Evolutionary conservation across 2,113 vertebrate species (phyloP).

Genomic region (Donacobius atricapilla): DNA sequence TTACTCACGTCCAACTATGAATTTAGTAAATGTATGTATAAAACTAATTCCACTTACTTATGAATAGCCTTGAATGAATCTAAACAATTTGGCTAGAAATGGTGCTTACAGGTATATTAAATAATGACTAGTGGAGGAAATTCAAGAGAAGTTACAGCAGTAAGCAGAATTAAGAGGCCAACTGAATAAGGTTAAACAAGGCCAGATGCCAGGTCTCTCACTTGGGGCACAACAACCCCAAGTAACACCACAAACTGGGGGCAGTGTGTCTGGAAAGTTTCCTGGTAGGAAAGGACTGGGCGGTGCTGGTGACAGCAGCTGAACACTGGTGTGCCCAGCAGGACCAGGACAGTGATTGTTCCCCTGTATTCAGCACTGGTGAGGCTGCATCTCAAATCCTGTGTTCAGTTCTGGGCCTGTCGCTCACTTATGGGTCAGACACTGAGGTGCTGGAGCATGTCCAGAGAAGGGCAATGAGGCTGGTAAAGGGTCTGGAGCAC

Average conservation of each 20-base stretch:
- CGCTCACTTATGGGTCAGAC: neutral
- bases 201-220: neutral
- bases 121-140: neutral
- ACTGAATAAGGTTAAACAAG: neutral
- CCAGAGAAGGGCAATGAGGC: neutral
- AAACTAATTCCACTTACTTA: neutral
- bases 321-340: neutral
- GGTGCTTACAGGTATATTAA: neutral
- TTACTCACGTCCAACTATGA: neutral
- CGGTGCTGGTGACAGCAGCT: neutral
- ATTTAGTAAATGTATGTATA: neutral
- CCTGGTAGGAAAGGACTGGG: neutral
- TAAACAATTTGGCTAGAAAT: neutral
- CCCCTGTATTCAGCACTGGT: rapidly evolving
- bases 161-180: neutral
- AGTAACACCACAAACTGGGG: neutral
- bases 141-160: neutral
- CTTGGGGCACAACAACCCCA: neutral
- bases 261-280: neutral
- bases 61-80: neutral
- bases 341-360: neutral
- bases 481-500: neutral
- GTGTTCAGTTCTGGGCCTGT: rapidly evolving
- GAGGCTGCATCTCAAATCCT: neutral
- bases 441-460: neutral